Percentiles rank a stretch among this genome's conserved stretches.
Conservation (phyloP, 2,797 vertebrate genomes). For the Sternarchorhynchus goeldii region DNA sequence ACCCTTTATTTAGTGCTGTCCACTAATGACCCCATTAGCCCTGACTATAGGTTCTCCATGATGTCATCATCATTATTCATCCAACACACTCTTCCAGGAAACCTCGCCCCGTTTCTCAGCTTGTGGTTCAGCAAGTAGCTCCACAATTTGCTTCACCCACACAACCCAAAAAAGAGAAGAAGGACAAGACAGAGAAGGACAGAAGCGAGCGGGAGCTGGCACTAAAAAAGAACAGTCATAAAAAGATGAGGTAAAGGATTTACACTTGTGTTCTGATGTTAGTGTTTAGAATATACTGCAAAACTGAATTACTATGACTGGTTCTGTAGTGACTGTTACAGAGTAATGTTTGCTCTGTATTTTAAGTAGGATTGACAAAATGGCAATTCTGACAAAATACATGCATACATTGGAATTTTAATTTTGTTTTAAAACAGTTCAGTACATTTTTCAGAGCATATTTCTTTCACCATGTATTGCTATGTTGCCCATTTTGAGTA, state of each 20-base stretch:
- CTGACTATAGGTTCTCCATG: conserved; percentile 48
- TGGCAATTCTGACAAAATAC: background rate
- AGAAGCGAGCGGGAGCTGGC: conserved; percentile 93
- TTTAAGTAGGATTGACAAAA: background rate
- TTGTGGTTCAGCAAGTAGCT: conserved; percentile 97
- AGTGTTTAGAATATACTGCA: background rate
- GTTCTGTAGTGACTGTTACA: background rate
- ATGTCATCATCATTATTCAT: conserved; percentile 51
- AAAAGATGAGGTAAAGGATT: conserved; percentile 93
- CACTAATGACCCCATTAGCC: conserved; percentile 52
- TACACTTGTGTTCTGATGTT: background rate
- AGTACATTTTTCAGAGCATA: background rate
- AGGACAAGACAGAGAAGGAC: conserved; percentile 95
- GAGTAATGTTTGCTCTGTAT: background rate
- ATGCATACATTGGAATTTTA: background rate
- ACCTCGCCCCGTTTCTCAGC: conserved; percentile 97
- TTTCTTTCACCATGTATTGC: background rate
- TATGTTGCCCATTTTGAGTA: background rate
- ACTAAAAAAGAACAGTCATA: conserved; percentile 98
- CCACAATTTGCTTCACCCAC: conserved; percentile 97
- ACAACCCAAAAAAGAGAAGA: conserved; percentile 99
- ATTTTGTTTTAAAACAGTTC: too few species aligned
- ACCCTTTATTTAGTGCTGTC: conserved; percentile 43
- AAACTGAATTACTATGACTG: background rate
- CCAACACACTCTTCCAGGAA: conserved; percentile 80